Conservation (phyloP, 2,888 invertebrate species). For the Volucella zonaria region DNA sequence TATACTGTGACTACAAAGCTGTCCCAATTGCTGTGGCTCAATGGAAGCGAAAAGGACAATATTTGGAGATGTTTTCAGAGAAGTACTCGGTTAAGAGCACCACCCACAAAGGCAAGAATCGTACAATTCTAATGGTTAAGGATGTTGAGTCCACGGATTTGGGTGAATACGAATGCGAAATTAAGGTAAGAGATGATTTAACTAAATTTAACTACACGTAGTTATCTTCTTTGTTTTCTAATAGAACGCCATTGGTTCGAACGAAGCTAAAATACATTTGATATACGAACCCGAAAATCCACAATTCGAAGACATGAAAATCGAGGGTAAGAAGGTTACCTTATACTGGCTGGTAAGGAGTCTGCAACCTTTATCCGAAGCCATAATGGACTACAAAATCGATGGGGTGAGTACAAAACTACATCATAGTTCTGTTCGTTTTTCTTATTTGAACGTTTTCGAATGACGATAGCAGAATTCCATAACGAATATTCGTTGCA, state of each 20-base stretch:
- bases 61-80: conserved; percentile 76
- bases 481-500: too few species aligned
- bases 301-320: conserved; percentile 78
- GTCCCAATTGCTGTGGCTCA: conserved; percentile 78
- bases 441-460: too few species aligned
- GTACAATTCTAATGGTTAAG: conserved; percentile 87
- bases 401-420: conserved; percentile 77
- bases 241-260: conserved; percentile 78
- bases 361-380: conserved; percentile 80
- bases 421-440: neutral
- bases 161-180: conserved; percentile 90
- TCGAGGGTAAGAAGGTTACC: conserved; percentile 78
- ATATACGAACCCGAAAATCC: conserved; percentile 80
- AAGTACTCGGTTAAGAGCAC: conserved; percentile 83
- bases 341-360: conserved; percentile 81
- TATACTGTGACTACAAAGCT: conserved; percentile 80
- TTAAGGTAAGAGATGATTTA: conserved; percentile 75
- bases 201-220: conserved; percentile 82
- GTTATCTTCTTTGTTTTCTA: conserved; percentile 19
- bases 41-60: conserved; percentile 78
- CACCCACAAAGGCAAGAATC: conserved; percentile 79
- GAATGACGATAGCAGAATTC: too few species aligned
- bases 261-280: conserved; percentile 77
- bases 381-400: conserved; percentile 80
- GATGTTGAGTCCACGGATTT: conserved; percentile 87